Evolutionary conservation across 2,888 invertebrate genomes (phyloP).

Genomic region (Aleiodes alternator): DNA sequence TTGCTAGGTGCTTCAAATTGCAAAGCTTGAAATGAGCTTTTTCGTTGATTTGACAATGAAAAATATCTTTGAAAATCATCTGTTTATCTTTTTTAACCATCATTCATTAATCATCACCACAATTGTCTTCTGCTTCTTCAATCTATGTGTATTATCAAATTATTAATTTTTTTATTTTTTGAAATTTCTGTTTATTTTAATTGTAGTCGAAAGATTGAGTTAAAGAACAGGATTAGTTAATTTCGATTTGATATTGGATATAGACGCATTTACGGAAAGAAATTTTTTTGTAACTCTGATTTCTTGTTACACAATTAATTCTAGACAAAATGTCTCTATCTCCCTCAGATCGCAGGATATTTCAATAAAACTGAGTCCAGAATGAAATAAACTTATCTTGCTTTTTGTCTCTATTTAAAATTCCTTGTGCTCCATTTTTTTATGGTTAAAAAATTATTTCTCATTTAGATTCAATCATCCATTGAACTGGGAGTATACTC

Average conservation of each 20-base stretch:
- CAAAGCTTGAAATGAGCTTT: conserved; percentile 16
- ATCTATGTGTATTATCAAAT: conserved; percentile 10
- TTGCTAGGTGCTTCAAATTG: conserved; percentile 28
- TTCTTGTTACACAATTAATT: too few relatives aligned
- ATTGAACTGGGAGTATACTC: conserved; percentile 66
- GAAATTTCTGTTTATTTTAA: background rate
- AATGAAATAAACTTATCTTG: too few relatives aligned
- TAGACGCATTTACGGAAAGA: too few relatives aligned
- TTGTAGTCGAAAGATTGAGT: too few relatives aligned
- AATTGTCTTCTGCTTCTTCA: conserved; percentile 20
- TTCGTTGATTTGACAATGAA: background rate
- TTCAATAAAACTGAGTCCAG: too few relatives aligned
- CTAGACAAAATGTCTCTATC: too few relatives aligned
- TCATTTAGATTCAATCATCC: conserved; percentile 56
- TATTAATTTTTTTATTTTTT: background rate
- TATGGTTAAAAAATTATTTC: background rate
- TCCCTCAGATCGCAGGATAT: too few relatives aligned
- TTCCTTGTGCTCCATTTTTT: background rate
- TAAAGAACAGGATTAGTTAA: too few relatives aligned
- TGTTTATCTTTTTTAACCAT: conserved; percentile 1
- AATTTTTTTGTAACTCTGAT: too few relatives aligned
- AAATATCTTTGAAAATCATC: background rate
- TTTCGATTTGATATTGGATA: too few relatives aligned
- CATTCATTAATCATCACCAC: conserved; percentile 23
- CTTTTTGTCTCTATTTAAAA: background rate